Percentiles rank a stretch among this genome's conserved stretches.
phyloP scores from a whole-genome alignment of 1,140 invertebrate genomes.

The Drosophila melanogaster region Release_6_plus_ISO1_MT NT_033779.5:14708001-14708500 shows the following conservation, averaged over 20 bases:
- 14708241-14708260: slow-evolving; percentile 15
- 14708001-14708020: slow-evolving; percentile 22
- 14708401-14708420: background rate
- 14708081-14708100: background rate
- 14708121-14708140: slow-evolving; percentile 65
- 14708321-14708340: slow-evolving; percentile 59
- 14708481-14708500: slow-evolving; percentile 74
- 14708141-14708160: slow-evolving; percentile 60
- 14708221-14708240: slow-evolving; percentile 24
- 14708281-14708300: slow-evolving; percentile 53
- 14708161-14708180: slow-evolving; percentile 23
- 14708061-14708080: background rate
- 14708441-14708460: slow-evolving; percentile 73
- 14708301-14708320: slow-evolving; percentile 74
- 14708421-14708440: slow-evolving; percentile 64
- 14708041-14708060: slow-evolving; percentile 46
- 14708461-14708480: slow-evolving; percentile 76
- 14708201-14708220: slow-evolving; percentile 56
- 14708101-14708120: slow-evolving; percentile 26
- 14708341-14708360: slow-evolving; percentile 56
- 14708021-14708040: slow-evolving; percentile 56
- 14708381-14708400: slow-evolving; percentile 60
- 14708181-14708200: slow-evolving; percentile 46
- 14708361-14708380: slow-evolving; percentile 67
- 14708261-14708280: slow-evolving; percentile 68